phyloP scores from a whole-genome alignment of 2,888 invertebrate genomes.

The Eugnorisma glareosa region DNA sequence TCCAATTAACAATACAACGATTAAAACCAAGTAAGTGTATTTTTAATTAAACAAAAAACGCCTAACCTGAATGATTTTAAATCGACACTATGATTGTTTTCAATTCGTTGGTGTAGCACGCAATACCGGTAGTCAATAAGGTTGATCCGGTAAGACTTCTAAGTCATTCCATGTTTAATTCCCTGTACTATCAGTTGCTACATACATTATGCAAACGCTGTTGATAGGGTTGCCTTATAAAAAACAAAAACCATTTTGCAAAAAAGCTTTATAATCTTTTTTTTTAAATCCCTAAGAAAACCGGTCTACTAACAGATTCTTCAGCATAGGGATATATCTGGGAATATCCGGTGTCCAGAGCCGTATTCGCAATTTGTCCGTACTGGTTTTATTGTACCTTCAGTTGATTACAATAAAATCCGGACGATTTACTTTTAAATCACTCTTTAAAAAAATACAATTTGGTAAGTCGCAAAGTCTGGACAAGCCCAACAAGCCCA shows the following conservation, averaged over 20 bases:
- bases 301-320: not conserved
- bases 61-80: not conserved
- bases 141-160: not conserved
- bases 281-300: not conserved
- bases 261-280: not conserved
- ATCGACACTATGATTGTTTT: conserved; percentile 22
- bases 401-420: not conserved
- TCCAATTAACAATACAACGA: not conserved
- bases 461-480: not conserved
- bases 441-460: too few relatives aligned
- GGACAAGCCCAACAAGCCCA: too few relatives aligned
- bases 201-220: conserved; percentile 34
- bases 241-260: not conserved
- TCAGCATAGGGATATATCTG: not conserved
- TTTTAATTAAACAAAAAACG: not conserved
- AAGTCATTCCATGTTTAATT: conserved; percentile 38
- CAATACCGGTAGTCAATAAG: not conserved
- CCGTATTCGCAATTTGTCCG: not conserved
- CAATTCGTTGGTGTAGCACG: conserved; percentile 19
- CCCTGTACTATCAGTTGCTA: not conserved
- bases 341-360: not conserved
- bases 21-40: not conserved
- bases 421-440: not conserved
- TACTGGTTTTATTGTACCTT: not conserved
- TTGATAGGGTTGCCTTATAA: not conserved